Percentiles rank a stretch among this genome's conserved stretches.
Conservation (phyloP, 2,888 invertebrate species). For the Drosophila ezoana region DNA sequence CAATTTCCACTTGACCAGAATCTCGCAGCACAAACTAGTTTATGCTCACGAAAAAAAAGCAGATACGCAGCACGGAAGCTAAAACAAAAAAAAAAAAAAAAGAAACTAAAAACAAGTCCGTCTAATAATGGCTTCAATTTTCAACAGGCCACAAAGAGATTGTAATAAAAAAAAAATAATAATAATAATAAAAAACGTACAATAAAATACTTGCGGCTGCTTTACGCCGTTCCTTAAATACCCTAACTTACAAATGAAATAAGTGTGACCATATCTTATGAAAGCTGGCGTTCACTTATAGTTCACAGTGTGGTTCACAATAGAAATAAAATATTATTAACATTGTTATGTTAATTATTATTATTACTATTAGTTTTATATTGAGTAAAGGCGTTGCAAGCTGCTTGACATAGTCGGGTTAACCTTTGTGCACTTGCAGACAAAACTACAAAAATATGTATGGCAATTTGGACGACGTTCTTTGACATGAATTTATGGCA, state of each 20-base stretch:
- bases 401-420: conserved; percentile 1
- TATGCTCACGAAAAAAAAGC: conserved; percentile 38
- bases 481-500: conserved; percentile 82
- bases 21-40: conserved; percentile 70
- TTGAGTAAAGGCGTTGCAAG: conserved; percentile 7
- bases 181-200: background rate
- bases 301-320: too few relatives aligned
- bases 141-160: conserved; percentile 67
- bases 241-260: conserved; percentile 10
- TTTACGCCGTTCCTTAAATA: background rate
- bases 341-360: too few relatives aligned
- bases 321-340: too few relatives aligned
- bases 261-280: background rate
- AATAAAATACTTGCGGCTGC: background rate
- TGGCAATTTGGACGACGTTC: conserved; percentile 75
- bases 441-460: conserved; percentile 49
- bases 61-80: conserved; percentile 38
- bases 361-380: too few relatives aligned
- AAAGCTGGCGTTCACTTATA: background rate
- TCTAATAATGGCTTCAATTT: conserved; percentile 77
- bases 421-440: background rate
- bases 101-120: conserved; percentile 35
- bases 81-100: conserved; percentile 26
- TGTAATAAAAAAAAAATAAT: conserved; percentile 62
- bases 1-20: conserved; percentile 64